phyloP scores from a whole-genome alignment of 92 coral and sea anemone species.

The Zoanthus gigantus region DNA sequence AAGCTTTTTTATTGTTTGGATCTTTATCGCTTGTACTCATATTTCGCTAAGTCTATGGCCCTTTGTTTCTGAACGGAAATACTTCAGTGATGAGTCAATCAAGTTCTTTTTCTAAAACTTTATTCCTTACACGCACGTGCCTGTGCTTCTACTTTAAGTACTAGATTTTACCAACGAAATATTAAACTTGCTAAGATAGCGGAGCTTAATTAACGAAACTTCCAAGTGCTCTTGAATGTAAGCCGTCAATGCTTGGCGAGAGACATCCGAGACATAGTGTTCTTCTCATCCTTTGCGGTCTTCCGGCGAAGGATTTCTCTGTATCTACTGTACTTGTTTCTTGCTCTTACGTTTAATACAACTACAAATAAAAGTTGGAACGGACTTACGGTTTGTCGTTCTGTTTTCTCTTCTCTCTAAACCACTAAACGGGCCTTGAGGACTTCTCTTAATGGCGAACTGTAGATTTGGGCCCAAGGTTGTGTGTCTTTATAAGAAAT shows the following conservation, averaged over 20 bases:
- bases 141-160: background rate
- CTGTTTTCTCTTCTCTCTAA: background rate
- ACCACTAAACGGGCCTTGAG: background rate
- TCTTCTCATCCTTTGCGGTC: background rate
- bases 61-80: background rate
- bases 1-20: background rate
- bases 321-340: background rate
- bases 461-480: background rate
- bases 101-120: background rate
- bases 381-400: background rate
- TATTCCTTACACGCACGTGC: background rate
- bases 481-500: background rate
- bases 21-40: background rate
- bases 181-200: background rate
- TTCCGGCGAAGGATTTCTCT: background rate
- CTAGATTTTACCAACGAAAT: background rate
- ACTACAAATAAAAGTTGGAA: background rate
- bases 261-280: background rate
- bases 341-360: background rate
- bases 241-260: background rate
- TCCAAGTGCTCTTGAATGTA: background rate
- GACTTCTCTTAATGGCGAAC: background rate
- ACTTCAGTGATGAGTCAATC: background rate
- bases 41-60: background rate
- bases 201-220: background rate